Percentiles rank a stretch among this genome's conserved stretches.
Evolutionary conservation across 1,140 invertebrate genomes (phyloP).

Genomic region (Lasioglossum baleicum): DNA sequence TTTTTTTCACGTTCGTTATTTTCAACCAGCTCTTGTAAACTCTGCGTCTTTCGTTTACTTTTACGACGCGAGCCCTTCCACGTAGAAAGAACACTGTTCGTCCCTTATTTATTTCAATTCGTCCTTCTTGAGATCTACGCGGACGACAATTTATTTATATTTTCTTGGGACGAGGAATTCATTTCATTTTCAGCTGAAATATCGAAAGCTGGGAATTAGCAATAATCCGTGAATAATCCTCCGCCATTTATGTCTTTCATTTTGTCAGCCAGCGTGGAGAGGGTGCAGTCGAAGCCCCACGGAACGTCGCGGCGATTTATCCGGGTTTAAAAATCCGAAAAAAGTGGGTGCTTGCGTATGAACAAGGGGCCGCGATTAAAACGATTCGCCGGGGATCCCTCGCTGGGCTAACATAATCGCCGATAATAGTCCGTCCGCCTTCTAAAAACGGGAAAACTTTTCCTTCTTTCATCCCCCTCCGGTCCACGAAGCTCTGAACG

Average conservation of each 20-base stretch:
- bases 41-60: neutral
- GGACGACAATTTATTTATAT: neutral
- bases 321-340: neutral
- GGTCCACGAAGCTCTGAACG: neutral
- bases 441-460: conserved; percentile 73
- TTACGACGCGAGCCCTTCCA: neutral
- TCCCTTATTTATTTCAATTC: no score
- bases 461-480: conserved; percentile 26
- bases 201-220: no score
- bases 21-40: neutral
- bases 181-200: neutral
- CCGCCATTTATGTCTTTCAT: no score
- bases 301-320: conserved; percentile 7
- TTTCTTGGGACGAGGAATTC: neutral
- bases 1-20: neutral
- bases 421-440: conserved; percentile 73
- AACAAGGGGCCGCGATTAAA: conserved; percentile 41
- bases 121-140: no score
- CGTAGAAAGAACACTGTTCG: neutral
- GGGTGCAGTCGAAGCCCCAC: neutral
- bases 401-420: conserved; percentile 69
- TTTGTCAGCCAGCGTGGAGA: neutral
- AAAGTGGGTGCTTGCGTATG: conserved; percentile 30
- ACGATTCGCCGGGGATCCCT: conserved; percentile 34
- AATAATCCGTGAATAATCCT: no score